Conservation (phyloP, 2,888 invertebrate genomes). For the Onchidella celtica region DNA sequence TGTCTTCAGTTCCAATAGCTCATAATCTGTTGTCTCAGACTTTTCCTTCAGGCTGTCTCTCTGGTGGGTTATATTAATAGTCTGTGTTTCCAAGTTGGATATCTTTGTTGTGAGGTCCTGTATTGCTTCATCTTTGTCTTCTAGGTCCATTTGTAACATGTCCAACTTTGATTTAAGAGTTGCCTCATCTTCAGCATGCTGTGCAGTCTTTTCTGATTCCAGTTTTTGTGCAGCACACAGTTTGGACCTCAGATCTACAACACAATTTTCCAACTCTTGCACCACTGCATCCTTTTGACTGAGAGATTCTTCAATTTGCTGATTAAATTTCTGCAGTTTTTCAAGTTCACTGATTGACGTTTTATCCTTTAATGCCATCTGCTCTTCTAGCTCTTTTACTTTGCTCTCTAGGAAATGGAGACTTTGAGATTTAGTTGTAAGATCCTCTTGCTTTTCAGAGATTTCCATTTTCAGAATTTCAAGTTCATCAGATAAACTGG, state of each 20-base stretch:
- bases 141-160: conserved; percentile 37
- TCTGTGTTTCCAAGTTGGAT: conserved; percentile 1
- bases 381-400: conserved; percentile 2
- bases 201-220: background rate
- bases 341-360: background rate
- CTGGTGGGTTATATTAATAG: background rate
- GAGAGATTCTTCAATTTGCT: conserved; percentile 11
- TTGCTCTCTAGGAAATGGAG: background rate
- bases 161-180: conserved; percentile 40
- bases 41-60: background rate
- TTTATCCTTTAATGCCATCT: background rate
- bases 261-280: background rate
- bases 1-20: background rate
- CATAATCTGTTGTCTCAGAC: background rate
- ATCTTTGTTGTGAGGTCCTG: conserved; percentile 4
- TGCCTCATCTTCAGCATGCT: background rate
- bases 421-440: background rate
- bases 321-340: background rate
- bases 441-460: background rate
- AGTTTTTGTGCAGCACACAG: background rate
- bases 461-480: background rate
- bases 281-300: background rate
- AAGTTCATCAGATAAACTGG: background rate
- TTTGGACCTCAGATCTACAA: background rate
- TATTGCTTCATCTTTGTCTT: conserved; percentile 40